A percentile compares a stretch with the other conserved stretches of the same genome.
These are phyloP conservation scores for Intellagama lesueurii DNA, from an alignment of 2,797 vertebrate species.

Conservation along the genomic window DNA sequence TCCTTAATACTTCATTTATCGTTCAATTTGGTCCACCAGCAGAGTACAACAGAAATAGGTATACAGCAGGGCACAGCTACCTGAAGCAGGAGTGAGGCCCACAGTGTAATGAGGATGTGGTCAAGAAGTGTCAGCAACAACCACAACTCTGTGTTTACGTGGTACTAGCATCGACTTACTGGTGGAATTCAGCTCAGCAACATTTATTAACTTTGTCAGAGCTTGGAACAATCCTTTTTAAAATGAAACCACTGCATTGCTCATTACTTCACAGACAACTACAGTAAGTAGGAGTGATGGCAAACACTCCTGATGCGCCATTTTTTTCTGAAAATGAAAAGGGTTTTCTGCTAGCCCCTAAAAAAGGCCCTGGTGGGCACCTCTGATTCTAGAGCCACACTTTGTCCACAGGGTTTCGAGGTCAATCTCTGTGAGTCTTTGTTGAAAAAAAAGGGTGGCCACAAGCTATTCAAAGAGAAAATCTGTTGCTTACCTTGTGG, in stretches of 20 bases:
- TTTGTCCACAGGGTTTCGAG: background rate
- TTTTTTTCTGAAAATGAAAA: background rate
- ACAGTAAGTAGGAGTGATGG: background rate
- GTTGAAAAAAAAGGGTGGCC: background rate
- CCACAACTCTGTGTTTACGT: background rate
- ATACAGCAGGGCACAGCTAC: background rate
- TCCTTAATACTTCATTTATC: slow-evolving; percentile 58
- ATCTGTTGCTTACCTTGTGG: background rate
- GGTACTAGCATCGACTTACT: background rate
- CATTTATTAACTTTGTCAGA: background rate
- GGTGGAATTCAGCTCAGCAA: background rate
- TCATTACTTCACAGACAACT: too few relatives aligned
- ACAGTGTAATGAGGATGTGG: background rate
- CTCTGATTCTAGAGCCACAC: too few relatives aligned
- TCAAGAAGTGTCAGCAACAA: background rate
- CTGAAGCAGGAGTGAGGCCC: background rate
- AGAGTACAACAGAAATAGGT: slow-evolving; percentile 45
- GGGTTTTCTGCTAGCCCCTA: too few relatives aligned
- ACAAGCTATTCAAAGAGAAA: background rate
- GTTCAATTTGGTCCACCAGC: slow-evolving; percentile 51
- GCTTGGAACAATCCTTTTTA: too few relatives aligned
- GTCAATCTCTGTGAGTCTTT: background rate
- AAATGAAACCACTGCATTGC: too few relatives aligned
- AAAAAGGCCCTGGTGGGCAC: too few relatives aligned
- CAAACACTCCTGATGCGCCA: background rate